Base-by-base conservation (phyloP, 1,140 invertebrate species). In the Berghia stephanieae region DNA sequence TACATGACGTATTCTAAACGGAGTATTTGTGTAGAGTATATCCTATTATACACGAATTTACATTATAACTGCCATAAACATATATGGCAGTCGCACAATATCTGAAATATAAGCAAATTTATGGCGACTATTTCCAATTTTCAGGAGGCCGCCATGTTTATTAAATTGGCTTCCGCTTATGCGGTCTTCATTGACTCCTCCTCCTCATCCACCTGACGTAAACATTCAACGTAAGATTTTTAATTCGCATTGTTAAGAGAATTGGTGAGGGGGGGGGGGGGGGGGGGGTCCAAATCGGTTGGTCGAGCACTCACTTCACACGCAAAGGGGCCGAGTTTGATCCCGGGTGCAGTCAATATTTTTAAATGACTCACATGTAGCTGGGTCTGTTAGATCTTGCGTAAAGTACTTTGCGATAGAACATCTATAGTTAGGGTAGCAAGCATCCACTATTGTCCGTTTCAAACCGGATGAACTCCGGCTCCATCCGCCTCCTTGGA, bases 131-230 rank as follows among this genome's bases (percentile, higher is more conserved):
- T n/a, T 76, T 76, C 74, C 24, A 38, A 27, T 21, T 34, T 67
- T 38, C 74, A 76, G 74, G 74, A 76, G 74, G 74, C 74, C 63
- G 74, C 74, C 74, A 76, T 76, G 18, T 76, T 76, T 67, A 57
- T 57, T 31, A 34, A 31, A 43, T 5, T 46, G 31, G 68, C 74
- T 76, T 76, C 74, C 74, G 74, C 40, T 44, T 34, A 24, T 46
- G 69, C n/a, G n/a, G n/a, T n/a, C n/a, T n/a, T n/a, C n/a, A n/a
- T n/a, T n/a, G n/a, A n/a, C n/a, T n/a, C n/a, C n/a, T n/a, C n/a
- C n/a, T n/a, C n/a, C n/a, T n/a, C n/a, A n/a, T n/a, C n/a, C n/a
- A n/a, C n/a, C n/a, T n/a, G n/a, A n/a, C n/a, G n/a, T n/a, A n/a
- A n/a, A n/a, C n/a, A n/a, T n/a, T n/a, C n/a, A n/a, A n/a, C n/a